Conservation (phyloP, 2,888 invertebrate genomes). For the Temnothorax unifasciatus region DNA sequence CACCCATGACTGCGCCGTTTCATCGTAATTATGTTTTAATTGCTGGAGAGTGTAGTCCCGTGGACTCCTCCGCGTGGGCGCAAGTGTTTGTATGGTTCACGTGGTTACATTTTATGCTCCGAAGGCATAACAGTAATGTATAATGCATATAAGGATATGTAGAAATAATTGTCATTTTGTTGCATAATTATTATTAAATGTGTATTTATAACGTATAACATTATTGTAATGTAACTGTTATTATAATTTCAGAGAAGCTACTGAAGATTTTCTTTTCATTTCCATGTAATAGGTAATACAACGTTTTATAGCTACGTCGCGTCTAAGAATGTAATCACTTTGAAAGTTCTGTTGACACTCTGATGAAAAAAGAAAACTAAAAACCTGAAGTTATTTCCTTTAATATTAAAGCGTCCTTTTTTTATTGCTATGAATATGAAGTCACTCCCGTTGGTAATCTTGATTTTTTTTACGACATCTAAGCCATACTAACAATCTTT, state of each 20-base stretch:
- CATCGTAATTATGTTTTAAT: constrained; percentile 76
- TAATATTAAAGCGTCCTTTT: constrained; percentile 29
- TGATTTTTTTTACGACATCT: neutral
- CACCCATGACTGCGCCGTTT: constrained; percentile 65
- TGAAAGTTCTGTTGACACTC: constrained; percentile 26
- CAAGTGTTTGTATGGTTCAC: neutral
- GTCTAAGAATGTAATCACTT: constrained; percentile 8
- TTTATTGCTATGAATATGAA: neutral
- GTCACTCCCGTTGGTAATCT: neutral
- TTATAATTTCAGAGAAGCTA: neutral
- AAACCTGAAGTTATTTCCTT: constrained; percentile 19
- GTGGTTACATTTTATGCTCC: neutral
- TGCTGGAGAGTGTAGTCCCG: constrained; percentile 63
- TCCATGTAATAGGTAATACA: neutral
- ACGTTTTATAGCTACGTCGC: neutral
- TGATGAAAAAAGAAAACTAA: constrained; percentile 7
- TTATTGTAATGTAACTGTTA: neutral
- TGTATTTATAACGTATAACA: neutral
- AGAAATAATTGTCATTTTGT: neutral
- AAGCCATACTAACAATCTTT: neutral
- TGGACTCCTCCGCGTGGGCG: constrained; percentile 12
- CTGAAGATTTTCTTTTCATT: neutral
- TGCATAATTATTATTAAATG: constrained; percentile 6
- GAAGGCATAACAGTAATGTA: neutral
- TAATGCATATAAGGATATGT: neutral